Percentiles rank a stretch among this genome's conserved stretches.
phyloP scores from a whole-genome alignment of 2,888 invertebrate species.

The Scaptomyza tumidula region DNA sequence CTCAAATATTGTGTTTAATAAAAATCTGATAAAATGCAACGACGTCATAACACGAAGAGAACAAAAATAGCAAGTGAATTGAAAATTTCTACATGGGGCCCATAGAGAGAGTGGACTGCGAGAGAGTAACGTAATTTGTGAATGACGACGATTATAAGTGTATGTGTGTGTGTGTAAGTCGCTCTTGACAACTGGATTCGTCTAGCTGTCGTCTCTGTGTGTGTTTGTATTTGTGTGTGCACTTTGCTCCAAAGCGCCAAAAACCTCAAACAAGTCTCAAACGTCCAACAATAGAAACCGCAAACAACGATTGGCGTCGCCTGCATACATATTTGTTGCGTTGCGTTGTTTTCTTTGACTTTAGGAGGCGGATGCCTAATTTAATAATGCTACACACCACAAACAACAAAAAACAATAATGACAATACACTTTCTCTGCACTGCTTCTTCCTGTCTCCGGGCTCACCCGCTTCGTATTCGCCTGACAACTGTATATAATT shows the following conservation, averaged over 20 bases:
- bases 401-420: slow-evolving; percentile 31
- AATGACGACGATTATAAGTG: slow-evolving; percentile 5
- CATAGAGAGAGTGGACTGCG: slow-evolving; percentile 7
- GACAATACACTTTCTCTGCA: slow-evolving; percentile 58
- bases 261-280: slow-evolving; percentile 43
- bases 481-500: slow-evolving; percentile 47
- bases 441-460: slow-evolving; percentile 14
- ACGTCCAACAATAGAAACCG: slow-evolving; percentile 51
- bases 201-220: slow-evolving; percentile 1
- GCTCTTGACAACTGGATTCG: slow-evolving; percentile 56
- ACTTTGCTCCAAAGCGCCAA: slow-evolving; percentile 68
- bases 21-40: slow-evolving; percentile 42
- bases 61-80: slow-evolving; percentile 43
- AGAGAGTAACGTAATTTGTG: slow-evolving; percentile 1
- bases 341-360: slow-evolving; percentile 20
- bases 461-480: slow-evolving; percentile 3
- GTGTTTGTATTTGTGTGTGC: slow-evolving; percentile 42
- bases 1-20: slow-evolving; percentile 17
- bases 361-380: slow-evolving; percentile 50
- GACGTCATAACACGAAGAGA: slow-evolving; percentile 30
- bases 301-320: slow-evolving; percentile 13
- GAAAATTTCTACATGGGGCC: slow-evolving; percentile 39
- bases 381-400: slow-evolving; percentile 57
- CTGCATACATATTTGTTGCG: slow-evolving; percentile 34
- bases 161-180: slow-evolving; percentile 44